A percentile compares a stretch with the other conserved stretches of the same genome.
phyloP scores from a whole-genome alignment of 1,140 invertebrate genomes.

The Diachasma alloeum region DNA sequence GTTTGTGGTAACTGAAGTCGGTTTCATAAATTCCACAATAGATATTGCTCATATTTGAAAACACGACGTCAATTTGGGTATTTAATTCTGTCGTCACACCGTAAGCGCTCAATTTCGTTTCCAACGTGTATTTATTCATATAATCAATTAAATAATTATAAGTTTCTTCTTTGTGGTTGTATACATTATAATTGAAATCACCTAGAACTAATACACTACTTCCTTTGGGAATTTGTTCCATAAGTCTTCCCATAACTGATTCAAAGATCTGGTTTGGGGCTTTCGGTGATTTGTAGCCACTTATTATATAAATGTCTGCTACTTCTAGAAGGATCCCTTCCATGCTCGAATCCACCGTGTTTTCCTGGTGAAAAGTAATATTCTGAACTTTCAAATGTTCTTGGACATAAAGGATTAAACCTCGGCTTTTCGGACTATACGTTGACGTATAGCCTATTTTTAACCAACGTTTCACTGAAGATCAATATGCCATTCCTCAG shows the following conservation, averaged over 20 bases:
- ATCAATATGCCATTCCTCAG: background rate
- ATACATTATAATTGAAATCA: background rate
- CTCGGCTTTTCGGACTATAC: background rate
- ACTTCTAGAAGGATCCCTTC: background rate
- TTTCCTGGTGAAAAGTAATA: background rate
- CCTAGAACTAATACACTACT: background rate
- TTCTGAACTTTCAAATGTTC: background rate
- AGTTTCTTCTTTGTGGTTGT: background rate
- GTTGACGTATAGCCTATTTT: background rate
- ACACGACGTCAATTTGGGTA: conserved; percentile 7
- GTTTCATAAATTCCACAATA: conserved; percentile 11
- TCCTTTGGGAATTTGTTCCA: background rate
- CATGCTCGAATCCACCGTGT: background rate
- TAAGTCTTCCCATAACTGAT: background rate
- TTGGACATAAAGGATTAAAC: background rate
- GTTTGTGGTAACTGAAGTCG: conserved; percentile 1
- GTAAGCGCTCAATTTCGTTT: background rate
- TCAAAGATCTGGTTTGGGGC: background rate
- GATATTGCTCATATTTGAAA: background rate
- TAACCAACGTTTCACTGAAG: background rate
- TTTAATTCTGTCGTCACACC: background rate
- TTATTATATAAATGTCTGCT: background rate
- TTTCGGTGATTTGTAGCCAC: background rate
- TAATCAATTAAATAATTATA: background rate
- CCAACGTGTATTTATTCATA: background rate